These are phyloP conservation scores for Andrena chrysosceles DNA, from an alignment of 2,888 invertebrate genomes.

Conservation along the genomic window DNA sequence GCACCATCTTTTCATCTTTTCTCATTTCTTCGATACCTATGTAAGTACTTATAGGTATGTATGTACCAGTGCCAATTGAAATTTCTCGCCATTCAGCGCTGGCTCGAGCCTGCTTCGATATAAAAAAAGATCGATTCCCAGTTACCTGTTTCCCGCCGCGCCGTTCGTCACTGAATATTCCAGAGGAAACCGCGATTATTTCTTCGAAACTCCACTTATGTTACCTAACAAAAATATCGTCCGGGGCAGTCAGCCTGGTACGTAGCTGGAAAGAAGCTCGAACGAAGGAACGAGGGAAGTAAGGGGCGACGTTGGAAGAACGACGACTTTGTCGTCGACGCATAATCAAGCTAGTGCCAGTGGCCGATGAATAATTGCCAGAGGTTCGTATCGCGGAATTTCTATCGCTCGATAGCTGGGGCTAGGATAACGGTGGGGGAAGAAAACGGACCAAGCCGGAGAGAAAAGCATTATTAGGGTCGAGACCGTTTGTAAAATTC, in stretches of 20 bases:
- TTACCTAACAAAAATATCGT: too few species aligned
- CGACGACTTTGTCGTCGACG: not conserved
- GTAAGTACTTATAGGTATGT: too few species aligned
- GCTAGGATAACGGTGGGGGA: not conserved
- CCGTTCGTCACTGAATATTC: not conserved
- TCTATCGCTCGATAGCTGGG: not conserved
- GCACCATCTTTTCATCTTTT: not conserved
- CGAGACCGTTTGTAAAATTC: conserved; percentile 76
- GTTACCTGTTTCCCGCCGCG: not conserved
- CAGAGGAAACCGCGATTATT: not conserved
- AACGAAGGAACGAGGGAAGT: too few species aligned
- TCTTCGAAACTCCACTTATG: not conserved
- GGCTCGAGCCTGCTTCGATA: not conserved
- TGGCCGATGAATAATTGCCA: conserved; percentile 37
- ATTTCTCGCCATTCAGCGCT: not conserved
- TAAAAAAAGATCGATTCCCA: not conserved
- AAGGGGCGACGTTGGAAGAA: not conserved
- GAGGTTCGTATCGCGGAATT: conserved; percentile 13
- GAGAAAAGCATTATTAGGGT: conserved; percentile 40
- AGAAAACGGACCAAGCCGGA: conserved; percentile 7
- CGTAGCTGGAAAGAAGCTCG: too few species aligned
- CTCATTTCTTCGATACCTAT: not conserved
- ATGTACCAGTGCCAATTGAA: not conserved
- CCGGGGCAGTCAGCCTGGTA: not conserved
- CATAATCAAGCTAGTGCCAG: conserved; percentile 6